These are phyloP conservation scores for Choristoneura rosaceana DNA, from an alignment of 2,888 invertebrate genomes.

Conservation along the genomic window DNA sequence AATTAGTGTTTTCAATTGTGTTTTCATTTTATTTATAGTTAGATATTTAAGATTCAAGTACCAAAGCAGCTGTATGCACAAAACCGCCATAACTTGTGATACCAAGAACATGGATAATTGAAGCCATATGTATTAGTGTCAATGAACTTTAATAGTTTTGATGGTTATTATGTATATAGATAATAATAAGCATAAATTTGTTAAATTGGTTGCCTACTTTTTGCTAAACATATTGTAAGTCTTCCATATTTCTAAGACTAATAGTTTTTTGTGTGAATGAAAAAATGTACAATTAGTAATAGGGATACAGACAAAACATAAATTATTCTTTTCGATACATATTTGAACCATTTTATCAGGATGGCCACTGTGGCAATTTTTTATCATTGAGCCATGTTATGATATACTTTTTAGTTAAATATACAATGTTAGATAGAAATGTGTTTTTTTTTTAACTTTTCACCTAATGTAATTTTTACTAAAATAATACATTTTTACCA, in stretches of 20 bases:
- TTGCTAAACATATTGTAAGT: background rate
- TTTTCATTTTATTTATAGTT: too few species aligned
- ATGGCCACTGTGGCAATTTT: background rate
- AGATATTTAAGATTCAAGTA: background rate
- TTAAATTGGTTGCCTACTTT: background rate
- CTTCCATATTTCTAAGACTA: slow-evolving; percentile 4
- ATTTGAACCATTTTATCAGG: background rate
- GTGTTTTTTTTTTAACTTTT: background rate
- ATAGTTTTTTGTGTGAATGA: background rate
- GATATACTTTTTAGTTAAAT: background rate
- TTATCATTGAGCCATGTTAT: background rate
- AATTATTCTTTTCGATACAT: background rate
- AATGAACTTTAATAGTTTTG: background rate
- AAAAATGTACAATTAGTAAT: background rate
- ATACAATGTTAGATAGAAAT: slow-evolving; percentile 7
- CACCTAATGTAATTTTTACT: too few species aligned
- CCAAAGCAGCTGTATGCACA: background rate
- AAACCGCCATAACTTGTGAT: background rate
- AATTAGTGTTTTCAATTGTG: background rate
- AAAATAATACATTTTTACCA: too few species aligned
- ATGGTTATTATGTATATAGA: background rate
- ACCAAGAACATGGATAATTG: background rate
- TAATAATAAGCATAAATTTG: background rate
- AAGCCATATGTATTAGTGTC: background rate
- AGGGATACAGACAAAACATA: background rate